These are phyloP conservation scores for Cordilura impudica DNA, from an alignment of 2,888 invertebrate genomes.

Conservation along the genomic window DNA sequence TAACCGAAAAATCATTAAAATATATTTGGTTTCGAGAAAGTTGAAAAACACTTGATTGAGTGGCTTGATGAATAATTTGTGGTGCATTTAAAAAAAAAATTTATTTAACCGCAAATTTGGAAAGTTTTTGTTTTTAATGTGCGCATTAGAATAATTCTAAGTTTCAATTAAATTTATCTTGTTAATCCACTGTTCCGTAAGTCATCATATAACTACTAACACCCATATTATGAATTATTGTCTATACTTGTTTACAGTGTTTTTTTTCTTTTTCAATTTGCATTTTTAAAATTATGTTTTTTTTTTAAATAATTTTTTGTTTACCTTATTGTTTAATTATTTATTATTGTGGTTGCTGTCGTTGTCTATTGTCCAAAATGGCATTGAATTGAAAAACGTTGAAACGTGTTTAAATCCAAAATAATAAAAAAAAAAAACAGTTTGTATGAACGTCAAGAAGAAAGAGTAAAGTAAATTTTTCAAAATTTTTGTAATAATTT, in stretches of 20 bases:
- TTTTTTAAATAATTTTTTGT: conserved; percentile 49
- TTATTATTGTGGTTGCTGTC: conserved; percentile 34
- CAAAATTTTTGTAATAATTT: not conserved
- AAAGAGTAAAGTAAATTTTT: not conserved
- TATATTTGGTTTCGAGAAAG: too few relatives aligned
- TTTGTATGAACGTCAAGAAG: conserved; percentile 8
- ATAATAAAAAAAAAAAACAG: conserved; percentile 29
- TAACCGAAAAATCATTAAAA: too few relatives aligned
- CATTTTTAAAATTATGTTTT: conserved; percentile 28
- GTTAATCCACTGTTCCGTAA: conserved; percentile 3
- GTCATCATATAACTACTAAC: conserved; percentile 14
- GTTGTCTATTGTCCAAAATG: conserved; percentile 34
- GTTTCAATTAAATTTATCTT: conserved; percentile 25
- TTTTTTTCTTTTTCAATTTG: conserved; percentile 23
- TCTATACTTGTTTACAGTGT: conserved; percentile 18
- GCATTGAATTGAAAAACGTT: conserved; percentile 53
- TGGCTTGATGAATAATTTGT: too few relatives aligned
- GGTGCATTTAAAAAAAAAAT: too few relatives aligned
- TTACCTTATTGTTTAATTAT: conserved; percentile 51
- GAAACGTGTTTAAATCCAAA: conserved; percentile 55
- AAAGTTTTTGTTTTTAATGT: too few relatives aligned
- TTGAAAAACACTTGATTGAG: too few relatives aligned
- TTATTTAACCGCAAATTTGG: too few relatives aligned
- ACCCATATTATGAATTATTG: conserved; percentile 15
- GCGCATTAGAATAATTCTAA: too few relatives aligned